These are phyloP conservation scores for Hippocampus abdominalis DNA, from an alignment of 2,113 vertebrate species.

Conservation along the genomic window DNA sequence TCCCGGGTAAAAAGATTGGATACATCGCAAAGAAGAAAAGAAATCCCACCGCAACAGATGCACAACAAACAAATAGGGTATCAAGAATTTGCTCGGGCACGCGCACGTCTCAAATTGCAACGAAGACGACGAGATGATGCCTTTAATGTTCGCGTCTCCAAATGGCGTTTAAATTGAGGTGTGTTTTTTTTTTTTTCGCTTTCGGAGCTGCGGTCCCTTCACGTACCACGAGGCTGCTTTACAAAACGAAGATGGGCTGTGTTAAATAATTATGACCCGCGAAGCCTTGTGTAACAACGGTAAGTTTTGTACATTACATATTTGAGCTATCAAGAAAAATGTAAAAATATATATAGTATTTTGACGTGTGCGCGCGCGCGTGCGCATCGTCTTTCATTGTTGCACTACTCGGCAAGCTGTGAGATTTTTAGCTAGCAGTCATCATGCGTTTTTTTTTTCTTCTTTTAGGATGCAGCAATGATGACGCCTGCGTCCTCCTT, in stretches of 20 bases:
- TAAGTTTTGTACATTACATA: slow-evolving; percentile 1
- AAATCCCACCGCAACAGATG: background rate
- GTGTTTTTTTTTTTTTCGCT: background rate
- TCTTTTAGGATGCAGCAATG: slow-evolving; percentile 43
- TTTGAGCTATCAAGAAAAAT: background rate
- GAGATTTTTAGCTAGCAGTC: background rate
- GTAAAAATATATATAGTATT: too few species aligned
- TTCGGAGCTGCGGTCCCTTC: slow-evolving; percentile 35
- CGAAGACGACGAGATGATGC: background rate
- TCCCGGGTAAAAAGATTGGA: slow-evolving; percentile 41
- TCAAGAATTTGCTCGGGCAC: background rate
- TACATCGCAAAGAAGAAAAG: slow-evolving; percentile 23
- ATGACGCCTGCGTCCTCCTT: slow-evolving; percentile 30
- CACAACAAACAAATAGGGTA: background rate
- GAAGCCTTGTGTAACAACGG: slow-evolving; percentile 25
- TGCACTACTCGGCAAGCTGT: background rate
- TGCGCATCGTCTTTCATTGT: background rate
- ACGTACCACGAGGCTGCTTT: slow-evolving; percentile 16
- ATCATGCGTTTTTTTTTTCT: slow-evolving; percentile 14
- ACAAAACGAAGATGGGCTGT: slow-evolving; percentile 25
- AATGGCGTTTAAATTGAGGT: background rate
- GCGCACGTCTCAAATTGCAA: background rate
- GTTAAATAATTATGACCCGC: slow-evolving; percentile 29
- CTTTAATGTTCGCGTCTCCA: background rate
- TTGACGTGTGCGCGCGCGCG: too few species aligned